Conservation (phyloP, 2,888 invertebrate genomes). For the Trilocha varians region DNA sequence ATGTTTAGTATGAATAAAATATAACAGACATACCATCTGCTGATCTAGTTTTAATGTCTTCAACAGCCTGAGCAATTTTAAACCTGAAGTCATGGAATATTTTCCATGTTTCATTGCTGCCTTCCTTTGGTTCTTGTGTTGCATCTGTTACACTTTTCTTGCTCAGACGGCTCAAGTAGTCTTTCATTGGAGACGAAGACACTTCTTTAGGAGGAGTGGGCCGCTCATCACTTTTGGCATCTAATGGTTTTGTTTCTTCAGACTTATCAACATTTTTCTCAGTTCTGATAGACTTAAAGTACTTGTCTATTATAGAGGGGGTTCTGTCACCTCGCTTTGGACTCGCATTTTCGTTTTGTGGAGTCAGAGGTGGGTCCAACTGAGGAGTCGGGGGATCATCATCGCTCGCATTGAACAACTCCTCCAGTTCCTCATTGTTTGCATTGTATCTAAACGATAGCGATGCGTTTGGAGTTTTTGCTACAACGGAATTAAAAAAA, state of each 20-base stretch:
- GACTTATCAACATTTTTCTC: conserved; percentile 46
- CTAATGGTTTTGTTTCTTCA: conserved; percentile 38
- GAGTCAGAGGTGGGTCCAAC: conserved; percentile 44
- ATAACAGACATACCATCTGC: conserved; percentile 55
- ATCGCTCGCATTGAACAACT: conserved; percentile 76
- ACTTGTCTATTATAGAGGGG: conserved; percentile 63
- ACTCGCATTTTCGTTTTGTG: conserved; percentile 49
- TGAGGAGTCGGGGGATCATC: conserved; percentile 69
- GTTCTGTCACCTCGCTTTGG: conserved; percentile 61
- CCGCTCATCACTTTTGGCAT: conserved; percentile 39
- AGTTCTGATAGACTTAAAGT: conserved; percentile 58
- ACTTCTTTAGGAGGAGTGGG: conserved; percentile 42
- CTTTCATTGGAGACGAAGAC: conserved; percentile 69
- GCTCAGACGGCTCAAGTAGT: conserved; percentile 71
- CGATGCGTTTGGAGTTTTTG: conserved; percentile 61
- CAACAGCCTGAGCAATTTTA: conserved; percentile 84
- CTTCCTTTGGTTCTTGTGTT: conserved; percentile 48
- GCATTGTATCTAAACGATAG: conserved; percentile 81
- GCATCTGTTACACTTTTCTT: conserved; percentile 78
- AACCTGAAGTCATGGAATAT: conserved; percentile 81
- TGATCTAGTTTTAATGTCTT: conserved; percentile 82
- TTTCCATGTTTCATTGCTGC: conserved; percentile 78
- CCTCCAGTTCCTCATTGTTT: conserved; percentile 83
- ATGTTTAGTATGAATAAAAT: background rate
- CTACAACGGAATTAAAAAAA: conserved; percentile 28